Evolutionary conservation across 2,888 invertebrate genomes (phyloP).

Genomic region (Nematopogon swammerdamellus): DNA sequence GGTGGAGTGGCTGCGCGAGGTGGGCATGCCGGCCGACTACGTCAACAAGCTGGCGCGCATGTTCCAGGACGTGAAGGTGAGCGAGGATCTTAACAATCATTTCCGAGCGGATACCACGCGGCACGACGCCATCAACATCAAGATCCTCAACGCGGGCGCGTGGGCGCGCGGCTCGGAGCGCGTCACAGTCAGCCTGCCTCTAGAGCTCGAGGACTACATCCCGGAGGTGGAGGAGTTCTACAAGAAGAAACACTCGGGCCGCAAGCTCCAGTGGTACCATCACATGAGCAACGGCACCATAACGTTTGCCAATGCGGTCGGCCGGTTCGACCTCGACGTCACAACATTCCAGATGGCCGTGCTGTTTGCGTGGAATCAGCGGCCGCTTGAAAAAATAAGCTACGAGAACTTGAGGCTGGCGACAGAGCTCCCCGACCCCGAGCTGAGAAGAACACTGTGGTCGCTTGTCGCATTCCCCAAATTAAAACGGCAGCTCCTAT

Average conservation of each 20-base stretch:
- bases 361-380: constrained; percentile 97
- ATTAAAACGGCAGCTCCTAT: constrained; percentile 86
- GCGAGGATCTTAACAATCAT: constrained; percentile 93
- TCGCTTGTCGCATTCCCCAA: constrained; percentile 95
- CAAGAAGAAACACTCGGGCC: constrained; percentile 93
- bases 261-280: constrained; percentile 98
- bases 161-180: constrained; percentile 96
- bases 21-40: constrained; percentile 99
- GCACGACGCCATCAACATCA: constrained; percentile 92
- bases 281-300: constrained; percentile 99
- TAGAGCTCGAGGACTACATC: constrained; percentile 97
- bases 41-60: constrained; percentile 97
- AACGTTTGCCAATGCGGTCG: constrained; percentile 88
- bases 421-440: constrained; percentile 94
- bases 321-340: constrained; percentile 95
- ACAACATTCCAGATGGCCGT: constrained; percentile 99
- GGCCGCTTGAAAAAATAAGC: constrained; percentile 88
- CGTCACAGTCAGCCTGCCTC: constrained; percentile 92
- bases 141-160: constrained; percentile 97
- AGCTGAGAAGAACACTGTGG: constrained; percentile 92
- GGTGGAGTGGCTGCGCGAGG: constrained; percentile 97
- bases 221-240: constrained; percentile 99
- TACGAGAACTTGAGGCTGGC: constrained; percentile 95
- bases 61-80: constrained; percentile 98
- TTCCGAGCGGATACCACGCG: constrained; percentile 81